Conservation (phyloP, 2,888 invertebrate genomes). For the Eupithecia subfuscata region DNA sequence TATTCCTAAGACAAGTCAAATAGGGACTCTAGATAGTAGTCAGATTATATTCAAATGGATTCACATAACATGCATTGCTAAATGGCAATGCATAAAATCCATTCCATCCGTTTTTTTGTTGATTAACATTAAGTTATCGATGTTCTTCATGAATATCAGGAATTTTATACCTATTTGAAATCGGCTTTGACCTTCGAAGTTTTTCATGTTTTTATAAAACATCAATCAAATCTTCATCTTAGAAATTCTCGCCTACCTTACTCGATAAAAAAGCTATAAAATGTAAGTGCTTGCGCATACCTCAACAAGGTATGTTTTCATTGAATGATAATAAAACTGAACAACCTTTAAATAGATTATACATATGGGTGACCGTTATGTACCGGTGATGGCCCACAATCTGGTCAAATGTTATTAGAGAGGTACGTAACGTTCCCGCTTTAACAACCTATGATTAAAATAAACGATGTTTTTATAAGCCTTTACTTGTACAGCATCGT, state of each 20-base stretch:
- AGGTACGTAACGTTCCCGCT: not conserved
- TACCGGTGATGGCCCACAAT: conserved; percentile 15
- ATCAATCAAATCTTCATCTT: not conserved
- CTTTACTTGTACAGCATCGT: not conserved
- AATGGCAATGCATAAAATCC: not conserved
- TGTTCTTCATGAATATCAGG: not conserved
- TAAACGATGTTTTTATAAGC: not conserved
- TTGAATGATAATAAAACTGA: conserved; percentile 27
- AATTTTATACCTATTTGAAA: not conserved
- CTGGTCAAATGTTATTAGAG: conserved; percentile 12
- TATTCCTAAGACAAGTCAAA: not conserved
- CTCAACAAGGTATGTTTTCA: conserved; percentile 25
- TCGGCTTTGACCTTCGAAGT: not conserved
- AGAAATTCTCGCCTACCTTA: not conserved
- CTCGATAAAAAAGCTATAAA: conserved; percentile 3
- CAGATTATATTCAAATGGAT: conserved; percentile 27
- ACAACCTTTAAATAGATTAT: conserved; percentile 27
- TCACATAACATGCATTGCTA: conserved; percentile 1
- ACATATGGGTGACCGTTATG: conserved; percentile 26
- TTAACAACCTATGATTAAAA: not conserved
- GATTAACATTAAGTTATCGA: not conserved
- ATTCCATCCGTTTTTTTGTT: no score
- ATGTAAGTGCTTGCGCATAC: conserved; percentile 34
- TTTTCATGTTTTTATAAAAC: not conserved
- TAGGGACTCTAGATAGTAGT: not conserved